These are phyloP conservation scores for Dendrolimus pini DNA, from an alignment of 2,888 invertebrate genomes.

Conservation along the genomic window DNA sequence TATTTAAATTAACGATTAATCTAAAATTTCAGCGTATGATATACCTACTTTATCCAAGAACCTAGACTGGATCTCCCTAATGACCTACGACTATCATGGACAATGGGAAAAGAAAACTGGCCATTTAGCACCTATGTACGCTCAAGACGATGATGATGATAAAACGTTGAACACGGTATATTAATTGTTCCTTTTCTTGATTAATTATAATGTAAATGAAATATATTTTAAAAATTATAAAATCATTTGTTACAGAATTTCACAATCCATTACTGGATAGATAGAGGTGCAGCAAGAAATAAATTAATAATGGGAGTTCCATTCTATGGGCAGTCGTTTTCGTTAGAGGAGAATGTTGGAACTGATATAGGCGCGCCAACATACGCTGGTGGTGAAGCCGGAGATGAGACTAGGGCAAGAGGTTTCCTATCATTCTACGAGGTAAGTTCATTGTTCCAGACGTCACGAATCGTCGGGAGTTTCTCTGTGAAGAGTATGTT, in stretches of 20 bases:
- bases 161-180: slow-evolving; percentile 83
- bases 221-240: neutral
- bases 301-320: slow-evolving; percentile 93
- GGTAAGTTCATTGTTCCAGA: slow-evolving; percentile 49
- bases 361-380: slow-evolving; percentile 84
- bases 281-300: slow-evolving; percentile 84
- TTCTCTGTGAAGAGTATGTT: no score
- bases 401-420: slow-evolving; percentile 90
- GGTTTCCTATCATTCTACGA: slow-evolving; percentile 94
- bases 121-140: slow-evolving; percentile 92
- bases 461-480: no score
- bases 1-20: no score
- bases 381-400: slow-evolving; percentile 92
- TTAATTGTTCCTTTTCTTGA: slow-evolving; percentile 1
- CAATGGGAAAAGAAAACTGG: slow-evolving; percentile 95
- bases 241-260: slow-evolving; percentile 79
- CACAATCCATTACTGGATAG: slow-evolving; percentile 91
- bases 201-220: neutral
- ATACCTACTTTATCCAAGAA: slow-evolving; percentile 84
- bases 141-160: slow-evolving; percentile 83
- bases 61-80: slow-evolving; percentile 93
- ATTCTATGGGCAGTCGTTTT: slow-evolving; percentile 93
- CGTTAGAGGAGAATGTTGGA: slow-evolving; percentile 80
- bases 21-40: slow-evolving; percentile 77
- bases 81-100: slow-evolving; percentile 95